Base-by-base conservation (phyloP, 2,113 vertebrate species). In the Rutilus rutilus region DNA sequence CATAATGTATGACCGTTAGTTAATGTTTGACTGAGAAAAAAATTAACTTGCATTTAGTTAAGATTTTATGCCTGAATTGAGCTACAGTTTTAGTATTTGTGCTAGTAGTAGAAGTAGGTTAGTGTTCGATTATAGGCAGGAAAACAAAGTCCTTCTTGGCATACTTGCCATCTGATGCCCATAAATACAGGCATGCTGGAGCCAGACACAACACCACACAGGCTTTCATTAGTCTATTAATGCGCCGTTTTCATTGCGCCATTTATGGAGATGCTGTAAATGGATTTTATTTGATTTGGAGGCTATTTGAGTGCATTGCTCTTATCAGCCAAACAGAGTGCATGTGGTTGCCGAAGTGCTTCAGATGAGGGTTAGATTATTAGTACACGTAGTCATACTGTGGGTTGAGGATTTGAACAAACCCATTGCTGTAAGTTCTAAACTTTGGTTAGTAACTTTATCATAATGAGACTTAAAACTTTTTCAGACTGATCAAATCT, bases 181-280 rank as follows among this genome's bases (percentile, higher is more conserved):
- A 75, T 90, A 88, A 89, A 89, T 87, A 82, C 52, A 82, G 82
- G 25, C 83, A 73, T 59, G 74, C 84, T 82, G 69, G 71, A 87
- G 87, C 83, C 87, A 64, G 86, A 71, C 87, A 74, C 23, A 45
- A 47, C 78, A 64, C 78, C 75, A 84, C 78, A 67, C 82, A 30
- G 21, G 54, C 74, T 86, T 83, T 86, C 78, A 82, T 86, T 84
- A 88, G 62, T 36, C 84, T 42, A 84, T 88, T 90, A 87, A 86
- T 85, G 78, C 7, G 39, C 39, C 8, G 39, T 71, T 86, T 81
- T 57, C 81, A 62, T 60, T 45, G 1, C 73, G 65, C 73, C 74
- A 73, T 90, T 85, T 85, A 90, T 86, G 87, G 81, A 67, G 82
- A 73, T 82, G 57, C 60, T 64, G 84, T 90, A 78, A 90, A 89